Evolutionary conservation across 2,888 invertebrate genomes (phyloP).

Genomic region (Hemicrepidius hirtus): DNA sequence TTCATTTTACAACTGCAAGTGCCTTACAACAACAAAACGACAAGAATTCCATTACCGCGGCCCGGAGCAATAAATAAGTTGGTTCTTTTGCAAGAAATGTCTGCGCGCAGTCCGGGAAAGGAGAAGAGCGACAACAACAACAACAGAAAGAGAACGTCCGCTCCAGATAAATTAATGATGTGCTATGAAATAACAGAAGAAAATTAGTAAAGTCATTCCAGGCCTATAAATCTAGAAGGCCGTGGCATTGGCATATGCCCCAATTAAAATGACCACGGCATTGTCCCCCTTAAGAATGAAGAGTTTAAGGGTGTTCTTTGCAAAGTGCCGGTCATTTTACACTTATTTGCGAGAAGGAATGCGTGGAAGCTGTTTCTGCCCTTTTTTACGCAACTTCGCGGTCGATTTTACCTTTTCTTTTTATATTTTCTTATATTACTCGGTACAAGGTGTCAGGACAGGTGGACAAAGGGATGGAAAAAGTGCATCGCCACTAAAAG

Average conservation of each 20-base stretch:
- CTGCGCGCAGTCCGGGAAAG: background rate
- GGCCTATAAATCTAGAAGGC: constrained; percentile 64
- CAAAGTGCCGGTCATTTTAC: constrained; percentile 48
- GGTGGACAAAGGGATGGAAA: too few relatives aligned
- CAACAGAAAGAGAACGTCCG: constrained; percentile 39
- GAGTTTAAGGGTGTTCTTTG: constrained; percentile 41
- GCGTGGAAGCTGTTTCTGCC: constrained; percentile 43
- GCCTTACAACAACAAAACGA: constrained; percentile 20
- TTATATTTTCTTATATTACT: background rate
- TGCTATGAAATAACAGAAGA: constrained; percentile 63
- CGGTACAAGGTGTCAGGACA: background rate
- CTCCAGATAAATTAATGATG: constrained; percentile 64
- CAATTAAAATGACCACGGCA: constrained; percentile 63
- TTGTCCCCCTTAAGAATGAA: constrained; percentile 42
- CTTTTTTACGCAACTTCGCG: background rate
- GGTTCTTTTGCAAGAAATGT: constrained; percentile 19
- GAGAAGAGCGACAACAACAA: constrained; percentile 14
- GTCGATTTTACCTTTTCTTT: background rate
- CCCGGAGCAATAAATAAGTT: constrained; percentile 41
- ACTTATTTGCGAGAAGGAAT: constrained; percentile 47
- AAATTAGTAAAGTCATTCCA: constrained; percentile 66
- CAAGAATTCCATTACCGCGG: constrained; percentile 36
- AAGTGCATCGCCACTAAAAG: too few relatives aligned
- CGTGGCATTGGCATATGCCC: constrained; percentile 68
- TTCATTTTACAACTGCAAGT: constrained; percentile 13